Percentiles rank a stretch among this genome's conserved stretches.
Conservation (phyloP, 2,888 invertebrate genomes). For the Dolichopus griseipennis region DNA sequence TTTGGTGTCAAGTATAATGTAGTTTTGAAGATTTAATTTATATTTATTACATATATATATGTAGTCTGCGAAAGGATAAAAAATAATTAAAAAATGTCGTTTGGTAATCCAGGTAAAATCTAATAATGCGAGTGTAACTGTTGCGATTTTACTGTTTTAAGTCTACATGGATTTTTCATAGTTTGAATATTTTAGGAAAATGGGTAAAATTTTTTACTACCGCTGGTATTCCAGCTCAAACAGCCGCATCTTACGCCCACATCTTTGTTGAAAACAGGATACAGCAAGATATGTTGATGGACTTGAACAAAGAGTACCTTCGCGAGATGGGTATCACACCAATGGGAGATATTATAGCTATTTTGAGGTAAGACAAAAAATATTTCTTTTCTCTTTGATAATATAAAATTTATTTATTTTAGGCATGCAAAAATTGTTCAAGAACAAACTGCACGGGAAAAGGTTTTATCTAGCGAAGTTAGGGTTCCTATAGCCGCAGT, state of each 20-base stretch:
- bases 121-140: too few relatives aligned
- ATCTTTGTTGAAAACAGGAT: constrained; percentile 82
- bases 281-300: constrained; percentile 73
- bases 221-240: constrained; percentile 67
- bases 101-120: not conserved
- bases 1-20: not conserved
- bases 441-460: constrained; percentile 51
- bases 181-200: constrained; percentile 26
- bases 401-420: constrained; percentile 19
- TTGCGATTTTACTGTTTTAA: too few relatives aligned
- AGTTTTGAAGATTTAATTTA: too few relatives aligned
- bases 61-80: not conserved
- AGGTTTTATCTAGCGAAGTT: constrained; percentile 43
- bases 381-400: not conserved
- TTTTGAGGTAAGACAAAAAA: constrained; percentile 49
- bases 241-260: constrained; percentile 73
- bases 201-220: constrained; percentile 84
- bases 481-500: constrained; percentile 49
- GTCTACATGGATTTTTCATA: not conserved
- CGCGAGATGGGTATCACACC: constrained; percentile 77
- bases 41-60: too few relatives aligned
- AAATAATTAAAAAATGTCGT: not conserved
- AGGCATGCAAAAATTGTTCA: constrained; percentile 54
- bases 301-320: constrained; percentile 77
- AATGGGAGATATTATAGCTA: constrained; percentile 65